Evolutionary conservation across 2,113 vertebrate genomes (phyloP), one percentile per base, ranked within the genome.

Genomic region (Rynchops niger): DNA sequence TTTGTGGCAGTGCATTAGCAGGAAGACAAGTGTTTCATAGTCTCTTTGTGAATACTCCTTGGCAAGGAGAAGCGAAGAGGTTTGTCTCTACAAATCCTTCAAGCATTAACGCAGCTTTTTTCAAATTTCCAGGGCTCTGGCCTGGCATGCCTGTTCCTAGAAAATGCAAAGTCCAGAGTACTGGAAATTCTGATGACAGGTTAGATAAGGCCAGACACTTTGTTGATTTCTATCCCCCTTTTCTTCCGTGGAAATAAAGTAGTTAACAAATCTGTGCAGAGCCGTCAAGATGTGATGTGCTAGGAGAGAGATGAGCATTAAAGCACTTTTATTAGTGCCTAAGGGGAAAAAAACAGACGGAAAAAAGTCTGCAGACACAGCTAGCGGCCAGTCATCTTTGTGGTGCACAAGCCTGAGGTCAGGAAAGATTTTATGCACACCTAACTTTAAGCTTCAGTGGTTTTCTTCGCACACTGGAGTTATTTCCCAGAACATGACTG

Each of bases 401-500:
- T 80, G 70, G 45, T 17, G 55, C 55, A 32, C 21, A 2, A 65
- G 59, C 72, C 63, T 15, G 36, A 74, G 78, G 85, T 45, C 70
- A 61, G 74, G 47, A 18, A 43, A 21, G 29, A 36, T 42, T 70
- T 70, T 11, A 58, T 71, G 62, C 67, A 21, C 30, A 9, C 15
- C 30, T 19, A 56, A 29, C 15, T 83, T 49, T 19, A 18, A 61
- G 27, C 18, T 17, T 11, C 26, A 5, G 17, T 5, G n/a, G 19
- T 69, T 76, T 15, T 19, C 40, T 30, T 56, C 23, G 13, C 21
- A 2, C 5, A 0, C 9, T 6, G 30, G 53, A 22, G 50, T 21
- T 3, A 0, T 2, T 29, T 49, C 70, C 58, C 29, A 27, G 52
- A 6, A 10, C 1, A 4, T 4, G 32, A n/a, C 45, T 6, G 32